Base-by-base conservation (phyloP, 1,140 invertebrate species). In the Acromyrmex charruanus region DNA sequence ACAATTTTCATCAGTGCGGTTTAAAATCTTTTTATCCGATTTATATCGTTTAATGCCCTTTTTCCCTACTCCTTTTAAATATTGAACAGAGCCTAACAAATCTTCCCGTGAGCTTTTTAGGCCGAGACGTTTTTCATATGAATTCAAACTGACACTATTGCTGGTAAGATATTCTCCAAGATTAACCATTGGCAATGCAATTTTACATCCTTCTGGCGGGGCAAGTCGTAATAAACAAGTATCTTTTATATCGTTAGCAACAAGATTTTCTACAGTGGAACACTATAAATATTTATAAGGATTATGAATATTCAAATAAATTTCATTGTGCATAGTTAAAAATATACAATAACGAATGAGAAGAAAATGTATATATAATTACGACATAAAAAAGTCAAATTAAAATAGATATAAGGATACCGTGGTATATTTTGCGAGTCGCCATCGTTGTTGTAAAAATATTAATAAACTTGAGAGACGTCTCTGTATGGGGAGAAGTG, bases 391-490 rank as follows among this genome's bases (percentile, higher is more conserved):
- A 39, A 10, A 49, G 80, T 28, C 28, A 87, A 31, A 55, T 80
- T n/a, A 1, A 12, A 21, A 10, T 63, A 39, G n/a, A 69, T n/a
- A 49, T 79, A 96, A 96, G 95, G 95, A 96, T 96, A 97, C 96
- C 95, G 93, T 94, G 95, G 96, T 89, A 95, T 94, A 91, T 96
- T 95, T 90, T 91, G 94, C 71, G 94, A 95, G 94, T 93, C 96
- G 96, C 97, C 98, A 99, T 89, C 98, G 97, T 87, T 96, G 96
- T 91, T 97, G 96, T 71, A 99, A 96, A 93, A 97, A 98, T 80
- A 95, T 95, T n/a, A 99, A 96, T 25, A 99, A 95, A 65, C 96
- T 96, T 12, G 96, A 96, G 3, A 99, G 95, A 25, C 97, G 96
- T 85, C 97, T 97, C 89, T 98, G 98, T 68, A 98, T 96, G 10